A percentile compares a stretch with the other conserved stretches of the same genome.
These are phyloP conservation scores for Agonopterix arenella DNA, from an alignment of 2,888 invertebrate species.

Conservation along the genomic window DNA sequence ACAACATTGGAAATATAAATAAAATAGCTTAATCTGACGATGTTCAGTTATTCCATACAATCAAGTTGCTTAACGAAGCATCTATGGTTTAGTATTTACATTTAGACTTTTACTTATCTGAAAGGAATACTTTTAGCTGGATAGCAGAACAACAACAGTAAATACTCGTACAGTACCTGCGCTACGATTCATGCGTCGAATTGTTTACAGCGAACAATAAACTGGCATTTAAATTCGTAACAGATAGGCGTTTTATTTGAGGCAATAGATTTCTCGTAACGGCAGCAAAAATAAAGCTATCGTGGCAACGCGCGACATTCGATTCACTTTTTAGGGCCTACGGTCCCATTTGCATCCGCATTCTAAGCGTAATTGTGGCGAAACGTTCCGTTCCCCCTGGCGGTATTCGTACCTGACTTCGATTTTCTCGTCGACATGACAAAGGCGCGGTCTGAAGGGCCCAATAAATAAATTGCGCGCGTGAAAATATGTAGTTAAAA, in stretches of 20 bases:
- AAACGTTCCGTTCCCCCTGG: constrained; percentile 47
- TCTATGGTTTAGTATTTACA: no score
- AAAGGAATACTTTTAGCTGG: no score
- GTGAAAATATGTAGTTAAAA: constrained; percentile 62
- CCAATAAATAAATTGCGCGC: constrained; percentile 64
- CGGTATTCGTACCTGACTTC: constrained; percentile 61
- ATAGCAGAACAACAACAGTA: no score
- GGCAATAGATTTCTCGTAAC: constrained; percentile 67
- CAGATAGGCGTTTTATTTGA: constrained; percentile 66
- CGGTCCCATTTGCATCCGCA: constrained; percentile 69
- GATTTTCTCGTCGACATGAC: constrained; percentile 68
- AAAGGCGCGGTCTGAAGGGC: constrained; percentile 71
- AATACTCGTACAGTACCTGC: no score
- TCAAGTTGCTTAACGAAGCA: no score
- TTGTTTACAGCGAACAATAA: constrained; percentile 47
- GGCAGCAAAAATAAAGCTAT: constrained; percentile 66
- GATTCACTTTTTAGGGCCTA: constrained; percentile 60
- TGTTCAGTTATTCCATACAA: no score
- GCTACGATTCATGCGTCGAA: constrained; percentile 26
- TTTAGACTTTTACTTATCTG: background rate
- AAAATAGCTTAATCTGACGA: no score
- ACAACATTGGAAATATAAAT: no score
- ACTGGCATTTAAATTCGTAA: constrained; percentile 55
- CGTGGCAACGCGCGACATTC: constrained; percentile 46
- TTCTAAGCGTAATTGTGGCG: constrained; percentile 68